Evolutionary conservation across 2,797 vertebrate genomes (phyloP), one percentile per base, ranked within the genome.

Genomic region (Ctenopoma kingsleyae): DNA sequence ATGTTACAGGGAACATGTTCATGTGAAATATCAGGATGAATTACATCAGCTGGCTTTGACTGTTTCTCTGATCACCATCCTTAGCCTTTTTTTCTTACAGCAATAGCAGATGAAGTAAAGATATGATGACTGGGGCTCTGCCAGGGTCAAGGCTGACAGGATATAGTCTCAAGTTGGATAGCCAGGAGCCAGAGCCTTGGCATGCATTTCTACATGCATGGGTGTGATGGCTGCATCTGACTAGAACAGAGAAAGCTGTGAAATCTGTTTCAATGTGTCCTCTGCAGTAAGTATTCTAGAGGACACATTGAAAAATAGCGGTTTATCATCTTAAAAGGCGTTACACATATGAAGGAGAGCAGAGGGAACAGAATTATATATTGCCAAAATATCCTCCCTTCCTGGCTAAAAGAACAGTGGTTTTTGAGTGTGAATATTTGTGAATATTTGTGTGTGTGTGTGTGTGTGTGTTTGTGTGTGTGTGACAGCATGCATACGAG

Each of bases 291-390:
- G 36, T 72, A 65, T 62, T 59, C 54, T 44, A 70, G 71, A 78
- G 48, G 61, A 60, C 59, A 85, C 80, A 54, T 23, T 40, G 13
- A 63, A 60, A 74, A 85, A 75, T 51, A 73, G 60, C 57, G 70
- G 53, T 83, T 83, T 80, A 82, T 87, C 78, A 62, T 67, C 69
- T 75, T 83, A 72, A 83, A 83, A 87, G 60, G 71, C 54, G 66
- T 82, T 81, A 65, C 59, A 51, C 55, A 44, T 47, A 70, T 56
- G 61, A 69, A 70, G 49, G 44, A 35, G 52, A 66, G 51, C 35
- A 27, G 23, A 48, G 44, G 75, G 70, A 73, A 62, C 70, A 63
- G 46, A 76, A 70, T 76, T 65, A 66, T 36, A 38, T 69, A 54
- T 67, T 81, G 62, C 70, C 67, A 87, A 74, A 66, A 79, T 35